Base-by-base conservation (phyloP, 2,113 vertebrate genomes). In the Uria aalge region DNA sequence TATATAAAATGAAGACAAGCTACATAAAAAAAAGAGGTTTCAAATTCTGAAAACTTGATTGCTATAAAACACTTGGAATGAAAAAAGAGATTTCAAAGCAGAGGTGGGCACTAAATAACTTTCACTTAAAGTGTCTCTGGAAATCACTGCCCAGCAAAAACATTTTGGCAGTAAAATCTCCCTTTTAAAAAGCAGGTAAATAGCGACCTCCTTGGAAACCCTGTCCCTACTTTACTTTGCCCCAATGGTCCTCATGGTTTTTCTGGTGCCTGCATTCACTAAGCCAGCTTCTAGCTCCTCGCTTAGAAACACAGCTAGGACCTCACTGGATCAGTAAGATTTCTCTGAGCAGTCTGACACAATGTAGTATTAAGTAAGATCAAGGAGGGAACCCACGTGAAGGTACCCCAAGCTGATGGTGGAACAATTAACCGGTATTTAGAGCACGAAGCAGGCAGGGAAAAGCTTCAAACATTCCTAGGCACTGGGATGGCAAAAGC, bases 1-100 rank as follows among this genome's bases (percentile, higher is more conserved):
- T 86, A 95, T 95, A 90, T 93, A 90, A 92, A 96, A 93, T 2
- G 11, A 90, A 86, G 75, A 95, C 82, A 95, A 85, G 92, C 63
- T 47, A 80, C 72, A 74, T 74, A 30, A 77, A 86, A 62, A 62
- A 68, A 53, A 29, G 5, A 57, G 26, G n/a, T 40, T 90, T 92
- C 78, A 85, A 71, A 92, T 77, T 93, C 59, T 85, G 88, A 94
- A 97, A 97, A 94, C 45, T 21, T 92, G 68, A 85, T 56, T 87
- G 84, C 74, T 82, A 22, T 79, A 83, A 92, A 94, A 73, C 57
- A 87, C 21, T 67, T 34, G 15, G 53, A 86, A 91, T 47, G 71
- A 94, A 94, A 72, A 47, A 92, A 94, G 48, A 87, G 34, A 85
- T 91, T 92, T 95, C 91, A 94, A 88, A 92, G 77, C 53, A 92